Percentiles rank a stretch among this genome's conserved stretches.
Conservation (phyloP, 2,797 vertebrate species). For the Characodon lateralis region DNA sequence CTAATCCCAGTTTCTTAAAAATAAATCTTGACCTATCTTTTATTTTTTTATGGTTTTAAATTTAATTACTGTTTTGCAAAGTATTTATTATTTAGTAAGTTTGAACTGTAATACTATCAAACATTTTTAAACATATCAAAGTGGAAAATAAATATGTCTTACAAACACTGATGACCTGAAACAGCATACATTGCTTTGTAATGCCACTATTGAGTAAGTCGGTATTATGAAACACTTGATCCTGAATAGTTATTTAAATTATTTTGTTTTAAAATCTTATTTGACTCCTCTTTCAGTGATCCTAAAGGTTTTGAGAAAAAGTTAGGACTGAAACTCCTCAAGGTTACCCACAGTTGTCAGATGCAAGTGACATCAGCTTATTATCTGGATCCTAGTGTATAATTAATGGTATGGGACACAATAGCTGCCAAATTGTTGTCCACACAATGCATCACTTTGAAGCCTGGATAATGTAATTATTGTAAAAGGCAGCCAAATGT, state of each 20-base stretch:
- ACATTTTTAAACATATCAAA: too few species aligned
- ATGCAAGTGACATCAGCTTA: conserved; percentile 30
- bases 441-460: conserved; percentile 45
- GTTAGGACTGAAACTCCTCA: conserved; percentile 5
- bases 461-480: conserved; percentile 63
- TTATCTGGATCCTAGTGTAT: conserved; percentile 43
- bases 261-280: not conserved
- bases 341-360: conserved; percentile 20
- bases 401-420: conserved; percentile 46
- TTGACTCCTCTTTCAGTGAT: not conserved
- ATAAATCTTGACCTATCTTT: too few species aligned
- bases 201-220: not conserved
- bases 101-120: not conserved
- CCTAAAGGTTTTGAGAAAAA: not conserved
- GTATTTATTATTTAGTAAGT: not conserved
- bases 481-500: conserved; percentile 51
- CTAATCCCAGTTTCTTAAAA: too few species aligned
- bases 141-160: not conserved
- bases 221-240: not conserved
- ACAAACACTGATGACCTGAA: not conserved
- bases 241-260: not conserved
- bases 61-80: too few species aligned
- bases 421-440: conserved; percentile 49
- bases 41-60: too few species aligned
- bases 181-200: not conserved